A percentile compares a stretch with the other conserved stretches of the same genome.
These are phyloP conservation scores for Potamarius usumacintae DNA, from an alignment of 2,113 vertebrate species.

Conservation along the genomic window DNA sequence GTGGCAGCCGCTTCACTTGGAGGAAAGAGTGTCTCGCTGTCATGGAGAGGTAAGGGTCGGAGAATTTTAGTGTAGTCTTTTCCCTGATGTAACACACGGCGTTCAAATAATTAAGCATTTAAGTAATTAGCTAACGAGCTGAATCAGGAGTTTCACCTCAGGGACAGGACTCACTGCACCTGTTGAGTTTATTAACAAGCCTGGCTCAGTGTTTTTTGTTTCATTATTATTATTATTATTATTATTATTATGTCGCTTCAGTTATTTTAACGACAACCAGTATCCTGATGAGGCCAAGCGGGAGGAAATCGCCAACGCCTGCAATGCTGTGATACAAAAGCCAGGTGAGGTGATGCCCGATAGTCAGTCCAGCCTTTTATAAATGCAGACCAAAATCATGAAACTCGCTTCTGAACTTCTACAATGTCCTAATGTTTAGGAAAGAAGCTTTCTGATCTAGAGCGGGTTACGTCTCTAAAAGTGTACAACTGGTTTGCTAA, in stretches of 20 bases:
- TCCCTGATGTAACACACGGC: not conserved
- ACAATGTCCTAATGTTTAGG: conserved; percentile 68
- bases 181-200: not conserved
- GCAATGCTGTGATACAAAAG: conserved; percentile 96
- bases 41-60: conserved; percentile 87
- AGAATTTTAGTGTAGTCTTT: not conserved
- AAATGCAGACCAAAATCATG: not conserved
- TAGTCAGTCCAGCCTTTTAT: not conserved
- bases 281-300: conserved; percentile 97
- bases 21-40: conserved; percentile 97
- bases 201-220: not conserved
- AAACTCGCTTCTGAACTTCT: not conserved
- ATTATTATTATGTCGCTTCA: conserved; percentile 54
- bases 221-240: not conserved
- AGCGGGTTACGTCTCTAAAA: conserved; percentile 97
- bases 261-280: conserved; percentile 98
- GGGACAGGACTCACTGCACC: not conserved
- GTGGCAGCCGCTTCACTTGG: conserved; percentile 98
- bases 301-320: conserved; percentile 96
- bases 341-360: conserved; percentile 77
- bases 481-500: conserved; percentile 99
- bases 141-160: not conserved
- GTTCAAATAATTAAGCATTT: not conserved
- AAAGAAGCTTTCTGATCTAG: conserved; percentile 94
- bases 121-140: not conserved